Evolutionary conservation across 64 coral and sea anemone genomes (phyloP), one percentile per base, ranked within the genome.

Genomic region (Dendrophyllia cribrosa): DNA sequence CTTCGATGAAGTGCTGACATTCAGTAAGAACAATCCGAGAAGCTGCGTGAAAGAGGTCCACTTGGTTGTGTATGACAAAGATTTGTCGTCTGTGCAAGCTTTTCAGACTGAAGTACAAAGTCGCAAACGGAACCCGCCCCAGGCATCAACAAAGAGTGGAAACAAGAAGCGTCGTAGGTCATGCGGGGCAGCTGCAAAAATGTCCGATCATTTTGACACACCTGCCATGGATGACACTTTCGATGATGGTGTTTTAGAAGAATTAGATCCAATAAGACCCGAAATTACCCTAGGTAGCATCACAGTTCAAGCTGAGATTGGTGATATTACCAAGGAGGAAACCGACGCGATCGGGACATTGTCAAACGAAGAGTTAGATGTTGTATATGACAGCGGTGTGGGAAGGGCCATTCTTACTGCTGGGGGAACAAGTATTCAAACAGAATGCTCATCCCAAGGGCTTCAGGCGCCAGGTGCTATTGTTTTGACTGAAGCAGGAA

Each of bases 11-110:
- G 70, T 72, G 11, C 43, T 82, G 8, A 3, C 25, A 20, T 91
- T 91, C 43, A 91, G 89, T 26, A 83, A 83, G 53, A 83, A 73
- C 7, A 72, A 20, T 83, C 89, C 17, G 6, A 43, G 19, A 3
- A 43, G 66, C 77, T 51, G 65, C 5, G 0, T 91, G 23, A 66
- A 83, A 10, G 89, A 91, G 70, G 71, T 91, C 23, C 69, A 71
- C 58, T 49, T 91, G 17, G 78, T 91, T 45, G 75, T 90, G 3
- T 79, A 90, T 78, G 66, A 58, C 26, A 91, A 72, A 50, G 89
- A 91, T 72, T 60, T 72, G 26, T 46, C 67, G 44, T 60, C 89
- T 16, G 68, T 83, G 11, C 65, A 91, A 71, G 89, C 89, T 6
- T 91, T 91, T 59, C 81, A 72, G 68, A 55, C 21, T 19, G 89